Evolutionary conservation across 2,113 vertebrate species (phyloP).

Genomic region (Ptyas mucosa): DNA sequence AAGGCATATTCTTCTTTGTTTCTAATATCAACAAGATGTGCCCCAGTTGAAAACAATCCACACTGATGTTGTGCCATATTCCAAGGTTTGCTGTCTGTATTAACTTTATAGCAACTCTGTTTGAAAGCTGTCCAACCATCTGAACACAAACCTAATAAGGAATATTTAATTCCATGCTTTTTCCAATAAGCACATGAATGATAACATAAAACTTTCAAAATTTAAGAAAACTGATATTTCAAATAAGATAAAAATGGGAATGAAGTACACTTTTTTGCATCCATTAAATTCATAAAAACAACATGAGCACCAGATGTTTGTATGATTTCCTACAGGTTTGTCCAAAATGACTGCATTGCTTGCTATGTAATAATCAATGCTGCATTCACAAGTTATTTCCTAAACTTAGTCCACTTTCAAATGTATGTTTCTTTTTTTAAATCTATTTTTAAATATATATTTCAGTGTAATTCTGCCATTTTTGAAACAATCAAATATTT

Average conservation of each 20-base stretch:
- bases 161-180: slow-evolving; percentile 23
- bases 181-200: not conserved
- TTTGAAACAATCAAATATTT: not conserved
- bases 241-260: not conserved
- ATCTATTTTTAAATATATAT: not conserved
- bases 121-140: slow-evolving; percentile 75
- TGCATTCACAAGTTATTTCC: not conserved
- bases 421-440: not conserved
- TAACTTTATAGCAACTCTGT: slow-evolving; percentile 76
- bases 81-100: slow-evolving; percentile 69
- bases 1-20: slow-evolving; percentile 72
- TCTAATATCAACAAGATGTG: slow-evolving; percentile 75
- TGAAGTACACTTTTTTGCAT: not conserved
- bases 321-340: not conserved
- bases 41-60: slow-evolving; percentile 50
- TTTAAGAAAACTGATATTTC: not conserved
- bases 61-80: slow-evolving; percentile 68
- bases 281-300: not conserved
- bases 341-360: not conserved
- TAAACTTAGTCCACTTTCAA: not conserved
- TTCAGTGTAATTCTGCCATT: not conserved
- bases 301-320: not conserved
- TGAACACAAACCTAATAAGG: slow-evolving; percentile 70
- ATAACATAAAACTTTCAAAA: not conserved
- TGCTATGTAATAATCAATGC: not conserved